Conservation (phyloP, 1,140 invertebrate genomes). For the Lerema accius region DNA sequence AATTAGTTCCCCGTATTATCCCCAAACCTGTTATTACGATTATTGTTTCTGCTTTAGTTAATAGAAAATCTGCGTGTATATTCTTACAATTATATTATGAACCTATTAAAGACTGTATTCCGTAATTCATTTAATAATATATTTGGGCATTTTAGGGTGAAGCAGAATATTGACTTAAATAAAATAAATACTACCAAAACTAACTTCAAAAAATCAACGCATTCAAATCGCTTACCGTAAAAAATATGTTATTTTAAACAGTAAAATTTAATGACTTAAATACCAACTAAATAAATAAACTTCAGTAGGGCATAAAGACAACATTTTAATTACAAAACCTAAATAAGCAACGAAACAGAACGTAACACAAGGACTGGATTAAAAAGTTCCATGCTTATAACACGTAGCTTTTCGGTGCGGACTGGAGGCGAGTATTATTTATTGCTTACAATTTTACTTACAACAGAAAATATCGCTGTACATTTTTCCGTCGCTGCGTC, state of each 20-base stretch:
- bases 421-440: conserved; percentile 56
- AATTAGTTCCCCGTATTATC: conserved; percentile 62
- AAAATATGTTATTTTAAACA: no score
- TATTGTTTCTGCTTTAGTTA: conserved; percentile 55
- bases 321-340: background rate
- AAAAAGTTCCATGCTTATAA: conserved; percentile 20
- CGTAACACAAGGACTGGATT: background rate
- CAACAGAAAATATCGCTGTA: conserved; percentile 69
- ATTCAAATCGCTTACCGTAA: no score
- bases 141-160: no score
- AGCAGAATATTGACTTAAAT: no score
- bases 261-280: no score
- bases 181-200: no score
- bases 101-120: no score
- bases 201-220: no score
- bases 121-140: no score
- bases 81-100: no score
- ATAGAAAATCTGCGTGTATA: conserved; percentile 19
- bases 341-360: background rate
- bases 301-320: background rate
- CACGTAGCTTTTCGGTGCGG: background rate
- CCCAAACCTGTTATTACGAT: conserved; percentile 61
- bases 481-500: conserved; percentile 68
- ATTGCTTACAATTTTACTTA: conserved; percentile 75
- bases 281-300: no score